A percentile compares a stretch with the other conserved stretches of the same genome.
Conservation (phyloP, 2,888 invertebrate genomes). For the Arctia plantaginis region DNA sequence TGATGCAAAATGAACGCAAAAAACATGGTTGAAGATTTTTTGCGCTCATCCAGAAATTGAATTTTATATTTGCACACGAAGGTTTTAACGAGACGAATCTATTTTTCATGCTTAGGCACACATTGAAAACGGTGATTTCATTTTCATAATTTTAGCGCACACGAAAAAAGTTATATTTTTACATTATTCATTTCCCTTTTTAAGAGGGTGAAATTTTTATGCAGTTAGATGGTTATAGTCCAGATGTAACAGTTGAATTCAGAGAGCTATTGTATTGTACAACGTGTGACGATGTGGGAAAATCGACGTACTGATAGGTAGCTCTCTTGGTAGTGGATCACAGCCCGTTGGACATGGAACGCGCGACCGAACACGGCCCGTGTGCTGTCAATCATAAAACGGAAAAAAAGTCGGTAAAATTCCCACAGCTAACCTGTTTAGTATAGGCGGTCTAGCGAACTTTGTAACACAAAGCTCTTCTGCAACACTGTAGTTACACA, state of each 20-base stretch:
- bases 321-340: conserved; percentile 79
- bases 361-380: conserved; percentile 83
- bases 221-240: conserved; percentile 59
- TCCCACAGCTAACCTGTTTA: conserved; percentile 77
- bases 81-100: conserved; percentile 81
- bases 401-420: conserved; percentile 76
- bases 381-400: conserved; percentile 86
- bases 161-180: conserved; percentile 45
- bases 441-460: conserved; percentile 61
- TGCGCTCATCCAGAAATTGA: conserved; percentile 85
- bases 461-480: conserved; percentile 65
- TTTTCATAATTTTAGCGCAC: conserved; percentile 68
- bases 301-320: conserved; percentile 66
- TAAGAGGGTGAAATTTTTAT: conserved; percentile 57
- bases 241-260: conserved; percentile 64
- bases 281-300: conserved; percentile 73
- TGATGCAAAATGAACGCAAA: conserved; percentile 86
- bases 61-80: conserved; percentile 84
- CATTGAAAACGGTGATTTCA: conserved; percentile 68
- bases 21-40: conserved; percentile 84
- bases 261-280: conserved; percentile 70
- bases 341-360: conserved; percentile 78
- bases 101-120: conserved; percentile 72
- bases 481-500: conserved; percentile 64
- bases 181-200: conserved; percentile 46